Evolutionary conservation across 2,888 invertebrate genomes (phyloP).

Genomic region (Tipula vernalis): DNA sequence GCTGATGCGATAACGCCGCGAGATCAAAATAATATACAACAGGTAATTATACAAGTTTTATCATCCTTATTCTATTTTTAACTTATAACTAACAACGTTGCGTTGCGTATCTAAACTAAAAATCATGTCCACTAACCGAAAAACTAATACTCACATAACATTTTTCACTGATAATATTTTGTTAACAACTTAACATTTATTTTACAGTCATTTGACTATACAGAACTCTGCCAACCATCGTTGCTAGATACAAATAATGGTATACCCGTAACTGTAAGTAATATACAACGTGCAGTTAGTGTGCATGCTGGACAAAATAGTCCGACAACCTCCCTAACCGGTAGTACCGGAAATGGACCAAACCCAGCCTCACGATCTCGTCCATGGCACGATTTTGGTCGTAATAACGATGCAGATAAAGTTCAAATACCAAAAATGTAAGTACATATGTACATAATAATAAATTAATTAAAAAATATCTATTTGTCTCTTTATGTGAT

Average conservation of each 20-base stretch:
- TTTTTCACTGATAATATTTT: not conserved
- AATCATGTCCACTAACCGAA: not conserved
- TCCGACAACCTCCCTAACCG: conserved; percentile 40
- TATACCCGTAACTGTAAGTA: conserved; percentile 39
- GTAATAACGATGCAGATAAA: conserved; percentile 89
- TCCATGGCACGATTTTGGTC: conserved; percentile 89
- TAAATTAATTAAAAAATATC: not conserved
- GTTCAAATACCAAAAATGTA: conserved; percentile 97
- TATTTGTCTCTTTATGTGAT: not conserved
- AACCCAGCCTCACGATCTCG: conserved; percentile 60
- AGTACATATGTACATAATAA: conserved; percentile 39
- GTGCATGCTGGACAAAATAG: conserved; percentile 37
- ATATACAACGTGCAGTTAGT: conserved; percentile 40
- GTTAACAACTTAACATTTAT: not conserved
- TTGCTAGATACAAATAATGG: conserved; percentile 39
- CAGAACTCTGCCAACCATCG: conserved; percentile 67
- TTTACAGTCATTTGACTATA: conserved; percentile 81
- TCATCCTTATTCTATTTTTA: not conserved
- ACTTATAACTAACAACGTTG: not conserved
- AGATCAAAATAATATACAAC: conserved; percentile 79
- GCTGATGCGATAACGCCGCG: conserved; percentile 85
- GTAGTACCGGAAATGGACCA: conserved; percentile 27
- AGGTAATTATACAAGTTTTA: conserved; percentile 42
- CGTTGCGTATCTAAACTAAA: not conserved
- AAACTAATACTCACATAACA: not conserved